A percentile compares a stretch with the other conserved stretches of the same genome.
These are phyloP conservation scores for Pogoniulus pusillus DNA, from an alignment of 2,797 vertebrate species.

Conservation along the genomic window DNA sequence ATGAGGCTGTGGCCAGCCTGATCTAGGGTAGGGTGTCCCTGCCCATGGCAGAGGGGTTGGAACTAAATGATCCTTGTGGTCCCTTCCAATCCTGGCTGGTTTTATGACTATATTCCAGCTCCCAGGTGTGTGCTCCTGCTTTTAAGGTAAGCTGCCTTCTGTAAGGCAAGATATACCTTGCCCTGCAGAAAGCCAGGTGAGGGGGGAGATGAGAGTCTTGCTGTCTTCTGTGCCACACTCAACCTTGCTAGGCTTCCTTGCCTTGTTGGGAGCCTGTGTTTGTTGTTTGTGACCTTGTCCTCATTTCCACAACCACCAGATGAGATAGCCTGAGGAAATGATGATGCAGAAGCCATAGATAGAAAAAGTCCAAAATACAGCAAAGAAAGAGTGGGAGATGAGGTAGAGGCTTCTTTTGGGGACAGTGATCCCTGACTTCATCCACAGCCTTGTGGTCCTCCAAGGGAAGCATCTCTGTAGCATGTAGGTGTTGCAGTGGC, in stretches of 20 bases:
- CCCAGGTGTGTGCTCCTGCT: not conserved
- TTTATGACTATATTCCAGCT: not conserved
- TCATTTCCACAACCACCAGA: not conserved
- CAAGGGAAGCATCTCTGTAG: not conserved
- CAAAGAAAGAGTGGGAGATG: not conserved
- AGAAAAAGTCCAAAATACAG: not conserved
- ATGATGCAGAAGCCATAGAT: not conserved
- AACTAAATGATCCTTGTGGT: too few relatives aligned
- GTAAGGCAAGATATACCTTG: not conserved
- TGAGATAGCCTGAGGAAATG: not conserved
- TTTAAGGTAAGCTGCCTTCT: not conserved
- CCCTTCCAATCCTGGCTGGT: too few relatives aligned
- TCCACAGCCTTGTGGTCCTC: not conserved
- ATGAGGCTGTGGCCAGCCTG: too few relatives aligned
- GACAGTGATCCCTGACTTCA: accelerated
- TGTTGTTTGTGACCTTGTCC: not conserved
- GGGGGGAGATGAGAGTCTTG: not conserved
- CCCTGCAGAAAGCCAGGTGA: not conserved
- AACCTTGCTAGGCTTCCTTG: not conserved
- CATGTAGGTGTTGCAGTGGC: accelerated
- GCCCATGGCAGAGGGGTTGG: too few relatives aligned
- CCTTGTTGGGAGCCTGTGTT: not conserved
- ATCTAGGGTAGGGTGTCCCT: too few relatives aligned
- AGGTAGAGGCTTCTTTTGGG: not conserved
- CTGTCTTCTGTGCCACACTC: not conserved